A percentile compares a stretch with the other conserved stretches of the same genome.
Evolutionary conservation across 37 sponge, comb jelly and placozoan species (phyloP).

Genomic region (Mnemiopsis leidyi): DNA sequence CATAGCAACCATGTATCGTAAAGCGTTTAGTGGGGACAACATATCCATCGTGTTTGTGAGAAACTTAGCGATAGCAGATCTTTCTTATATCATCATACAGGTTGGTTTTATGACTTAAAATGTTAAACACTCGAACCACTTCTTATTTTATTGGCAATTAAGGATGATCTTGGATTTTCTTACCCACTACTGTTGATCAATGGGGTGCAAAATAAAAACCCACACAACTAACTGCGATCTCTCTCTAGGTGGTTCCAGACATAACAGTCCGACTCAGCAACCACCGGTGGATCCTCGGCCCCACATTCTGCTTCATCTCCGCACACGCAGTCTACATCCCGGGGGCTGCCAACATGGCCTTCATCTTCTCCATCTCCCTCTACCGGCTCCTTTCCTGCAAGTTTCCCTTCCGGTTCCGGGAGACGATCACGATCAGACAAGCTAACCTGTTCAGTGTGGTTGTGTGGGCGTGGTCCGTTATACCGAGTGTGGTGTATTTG

Average conservation of each 20-base stretch:
- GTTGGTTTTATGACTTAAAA: background rate
- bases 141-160: background rate
- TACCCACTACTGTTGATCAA: too few species aligned
- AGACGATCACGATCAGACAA: background rate
- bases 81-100: conserved; percentile 35
- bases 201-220: background rate
- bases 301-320: conserved; percentile 4
- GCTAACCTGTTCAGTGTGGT: conserved; percentile 41
- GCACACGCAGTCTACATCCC: conserved; percentile 66
- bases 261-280: background rate
- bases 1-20: conserved; percentile 48
- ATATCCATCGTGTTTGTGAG: conserved; percentile 57
- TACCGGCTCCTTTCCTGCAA: conserved; percentile 62
- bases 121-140: background rate
- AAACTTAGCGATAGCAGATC: conserved; percentile 57
- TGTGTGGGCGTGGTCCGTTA: conserved; percentile 37
- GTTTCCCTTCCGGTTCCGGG: conserved; percentile 41
- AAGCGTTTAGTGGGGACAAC: conserved; percentile 60
- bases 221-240: background rate
- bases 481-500: conserved; percentile 24
- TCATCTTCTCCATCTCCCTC: conserved; percentile 65
- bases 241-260: conserved; percentile 36
- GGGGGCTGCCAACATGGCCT: conserved; percentile 58
- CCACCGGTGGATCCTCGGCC: conserved; percentile 28
- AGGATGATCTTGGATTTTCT: too few species aligned